A percentile compares a stretch with the other conserved stretches of the same genome.
Conservation (phyloP, 2,888 invertebrate species). For the Timema cristinae region DNA sequence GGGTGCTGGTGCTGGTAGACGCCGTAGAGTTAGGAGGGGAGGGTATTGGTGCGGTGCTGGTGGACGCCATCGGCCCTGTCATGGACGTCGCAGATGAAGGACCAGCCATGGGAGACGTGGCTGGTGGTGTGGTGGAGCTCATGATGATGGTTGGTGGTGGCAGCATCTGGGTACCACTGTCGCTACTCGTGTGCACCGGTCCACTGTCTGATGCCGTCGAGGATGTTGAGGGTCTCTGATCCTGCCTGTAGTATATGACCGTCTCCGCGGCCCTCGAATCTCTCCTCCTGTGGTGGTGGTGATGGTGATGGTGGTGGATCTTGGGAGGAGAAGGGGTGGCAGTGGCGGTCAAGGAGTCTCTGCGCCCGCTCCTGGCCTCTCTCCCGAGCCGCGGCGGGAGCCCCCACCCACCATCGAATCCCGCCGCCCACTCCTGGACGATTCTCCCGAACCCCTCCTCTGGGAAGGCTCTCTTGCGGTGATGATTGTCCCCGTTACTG, state of each 20-base stretch:
- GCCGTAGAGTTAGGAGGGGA: slow-evolving; percentile 21
- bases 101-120: slow-evolving; percentile 66
- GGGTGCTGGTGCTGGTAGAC: slow-evolving; percentile 16
- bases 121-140: slow-evolving; percentile 78
- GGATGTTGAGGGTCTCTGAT: slow-evolving; percentile 66
- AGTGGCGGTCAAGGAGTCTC: slow-evolving; percentile 33
- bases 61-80: slow-evolving; percentile 13
- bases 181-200: slow-evolving; percentile 49
- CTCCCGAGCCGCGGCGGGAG: slow-evolving; percentile 24
- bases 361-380: slow-evolving; percentile 34
- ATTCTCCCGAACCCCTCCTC: slow-evolving; percentile 31
- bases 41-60: background rate
- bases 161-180: slow-evolving; percentile 33
- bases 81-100: slow-evolving; percentile 5
- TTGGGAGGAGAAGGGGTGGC: slow-evolving; percentile 48
- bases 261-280: slow-evolving; percentile 40
- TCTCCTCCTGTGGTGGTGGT: slow-evolving; percentile 38
- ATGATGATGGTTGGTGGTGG: slow-evolving; percentile 73
- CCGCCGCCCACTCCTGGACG: slow-evolving; percentile 25
- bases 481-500: slow-evolving; percentile 25
- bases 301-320: slow-evolving; percentile 33
- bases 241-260: slow-evolving; percentile 55
- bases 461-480: slow-evolving; percentile 27
- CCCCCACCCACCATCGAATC: slow-evolving; percentile 23
- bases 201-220: slow-evolving; percentile 70